phyloP scores from a whole-genome alignment of 2,113 vertebrate genomes.

The Notarius quadriscutis region DNA sequence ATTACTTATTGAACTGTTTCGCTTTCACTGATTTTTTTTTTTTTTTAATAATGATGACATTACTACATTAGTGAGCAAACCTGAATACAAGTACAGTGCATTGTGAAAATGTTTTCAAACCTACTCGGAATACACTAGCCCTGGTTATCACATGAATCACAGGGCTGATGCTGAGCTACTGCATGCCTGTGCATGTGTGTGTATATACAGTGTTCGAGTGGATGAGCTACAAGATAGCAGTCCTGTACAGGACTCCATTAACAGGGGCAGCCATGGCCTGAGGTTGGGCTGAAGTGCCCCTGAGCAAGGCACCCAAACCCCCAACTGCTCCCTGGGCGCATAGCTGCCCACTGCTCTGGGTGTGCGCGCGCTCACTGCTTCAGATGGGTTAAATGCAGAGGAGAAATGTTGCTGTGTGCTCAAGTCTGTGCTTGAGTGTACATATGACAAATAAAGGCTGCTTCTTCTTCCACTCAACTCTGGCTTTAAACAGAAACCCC shows the following conservation, averaged over 20 bases:
- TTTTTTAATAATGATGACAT: not conserved
- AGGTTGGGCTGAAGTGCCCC: too few species aligned
- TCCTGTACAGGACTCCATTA: not conserved
- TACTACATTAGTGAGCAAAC: not conserved
- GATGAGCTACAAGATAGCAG: slow-evolving; percentile 1
- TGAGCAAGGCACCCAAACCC: too few species aligned
- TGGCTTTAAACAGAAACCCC: slow-evolving; percentile 17
- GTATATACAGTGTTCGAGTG: not conserved
- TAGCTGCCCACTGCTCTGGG: too few species aligned
- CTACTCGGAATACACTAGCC: not conserved
- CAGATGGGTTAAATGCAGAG: too few species aligned
- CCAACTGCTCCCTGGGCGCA: too few species aligned
- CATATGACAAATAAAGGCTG: too few species aligned
- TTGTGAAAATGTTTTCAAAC: not conserved
- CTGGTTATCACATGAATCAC: not conserved
- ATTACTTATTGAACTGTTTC: not conserved
- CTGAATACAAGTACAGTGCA: too few species aligned
- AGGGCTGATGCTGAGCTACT: not conserved
- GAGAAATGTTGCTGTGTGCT: too few species aligned
- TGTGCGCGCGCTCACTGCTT: too few species aligned
- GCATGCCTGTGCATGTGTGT: not conserved
- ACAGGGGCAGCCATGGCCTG: too few species aligned
- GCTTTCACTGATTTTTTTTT: not conserved
- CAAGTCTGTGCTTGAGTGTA: too few species aligned
- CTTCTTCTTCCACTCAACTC: not conserved